Evolutionary conservation across 1,140 invertebrate species (phyloP), one percentile per base, ranked within the genome.

Genomic region (Drosophila pectinifera): DNA sequence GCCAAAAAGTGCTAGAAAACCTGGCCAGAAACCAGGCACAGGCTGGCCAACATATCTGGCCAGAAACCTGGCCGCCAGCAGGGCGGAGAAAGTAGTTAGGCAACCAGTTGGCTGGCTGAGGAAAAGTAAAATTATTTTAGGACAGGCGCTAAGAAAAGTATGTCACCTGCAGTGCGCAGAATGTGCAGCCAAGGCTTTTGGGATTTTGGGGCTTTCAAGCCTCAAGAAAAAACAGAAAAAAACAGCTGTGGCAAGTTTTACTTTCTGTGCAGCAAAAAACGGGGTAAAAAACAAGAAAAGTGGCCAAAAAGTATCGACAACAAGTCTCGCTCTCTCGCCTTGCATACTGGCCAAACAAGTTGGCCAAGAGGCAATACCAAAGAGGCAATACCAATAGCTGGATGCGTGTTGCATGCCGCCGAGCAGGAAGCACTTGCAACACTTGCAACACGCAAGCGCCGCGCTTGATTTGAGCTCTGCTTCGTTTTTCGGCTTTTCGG

Each of bases 81-180:
- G 63, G 78, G 69, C 79, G 82, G 83, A 86, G 83, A 86, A 86
- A 86, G 83, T 86, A 75, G 72, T 70, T 39, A 46, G 67, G 24
- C 64, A 85, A 86, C 83, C 46, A 69, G 84, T 86, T 86, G 82
- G 56, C 24, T 14, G 45, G n/a, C 51, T 53, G 51, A 65, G 77
- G 61, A 89, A 89, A 89, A 88, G 84, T 83, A 83, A 88, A 88
- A 88, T 89, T 88, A 88, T 88, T 88, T 89, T 88, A 80, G 83
- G 83, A 89, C 82, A 81, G 75, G 73, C 73, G 61, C 56, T 49
- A 57, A 74, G 65, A 85, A 85, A 88, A 83, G 83, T 88, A 73
- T 88, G 83, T 88, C 83, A 89, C 83, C 84, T 88, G 83, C 84
- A 53, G 49, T 13, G 49, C 31, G 20, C 49, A 53, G 31, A 76